Evolutionary conservation across 2,888 invertebrate genomes (phyloP), one percentile per base, ranked within the genome.

Genomic region (Nemotelus nigrinus): DNA sequence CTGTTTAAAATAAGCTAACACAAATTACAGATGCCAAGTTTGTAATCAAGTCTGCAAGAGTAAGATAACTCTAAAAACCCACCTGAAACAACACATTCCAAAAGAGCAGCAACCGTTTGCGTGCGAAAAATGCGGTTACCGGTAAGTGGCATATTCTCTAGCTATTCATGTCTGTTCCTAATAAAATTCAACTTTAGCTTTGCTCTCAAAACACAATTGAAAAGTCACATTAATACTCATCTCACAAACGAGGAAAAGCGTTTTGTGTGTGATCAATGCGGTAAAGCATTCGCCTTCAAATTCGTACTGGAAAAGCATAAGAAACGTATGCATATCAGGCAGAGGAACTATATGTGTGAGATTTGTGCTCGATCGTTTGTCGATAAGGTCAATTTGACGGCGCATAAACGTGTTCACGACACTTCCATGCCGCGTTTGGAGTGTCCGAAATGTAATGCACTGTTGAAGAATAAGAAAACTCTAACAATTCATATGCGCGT

Each of bases 191-290:
- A 25, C 3, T 75, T 4, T 50, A 79, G 79, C 4, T 79, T 79
- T 71, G 79, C 74, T 53, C 48, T 79, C 25, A 79, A 57, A 67
- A 77, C 79, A 10, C 79, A 79, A 58, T 57, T 79, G 3, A 79
- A 79, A 71, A 79, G 79, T 57, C 79, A 79, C 68, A 74, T 77
- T 60, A 79, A 77, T n/a, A 75, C 77, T 1, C 79, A 79, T 75
- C 75, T 79, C 8, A 63, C 60, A 39, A 68, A 74, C 43, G 75
- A 77, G 4, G 77, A 79, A 58, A 77, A 77, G 50, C 77, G 76
- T 64, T 79, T 57, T 50, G 71, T 77, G 41, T 79, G 79, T 39
- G 75, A 77, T 43, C 55, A 79, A 57, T 79, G 79, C 45, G 79
- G 79, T 7, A 79, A 79, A 57, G 75, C 79, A 64, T 79, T 78